phyloP scores from a whole-genome alignment of 1,140 invertebrate species.

The Heterodera schachtii region DNA sequence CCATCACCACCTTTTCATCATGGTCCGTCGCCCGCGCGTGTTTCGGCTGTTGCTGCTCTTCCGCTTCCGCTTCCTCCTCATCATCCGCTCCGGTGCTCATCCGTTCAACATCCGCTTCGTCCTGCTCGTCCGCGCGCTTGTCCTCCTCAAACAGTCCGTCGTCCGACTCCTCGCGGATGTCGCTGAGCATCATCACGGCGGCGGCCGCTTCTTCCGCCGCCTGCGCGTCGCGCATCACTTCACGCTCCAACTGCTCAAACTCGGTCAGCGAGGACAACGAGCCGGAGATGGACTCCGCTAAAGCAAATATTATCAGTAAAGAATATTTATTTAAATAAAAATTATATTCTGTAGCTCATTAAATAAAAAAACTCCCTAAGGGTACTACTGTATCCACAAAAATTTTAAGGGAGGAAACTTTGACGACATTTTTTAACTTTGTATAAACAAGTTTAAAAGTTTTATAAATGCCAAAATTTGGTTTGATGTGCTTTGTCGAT shows the following conservation, averaged over 20 bases:
- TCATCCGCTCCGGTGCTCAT: slow-evolving; percentile 24
- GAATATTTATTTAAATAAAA: too few relatives aligned
- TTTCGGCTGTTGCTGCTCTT: background rate
- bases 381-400: too few relatives aligned
- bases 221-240: slow-evolving; percentile 43
- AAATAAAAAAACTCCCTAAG: too few relatives aligned
- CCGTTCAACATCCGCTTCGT: slow-evolving; percentile 18
- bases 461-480: too few relatives aligned
- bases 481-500: too few relatives aligned
- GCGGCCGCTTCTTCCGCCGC: slow-evolving; percentile 23
- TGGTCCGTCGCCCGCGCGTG: background rate
- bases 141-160: slow-evolving; percentile 15
- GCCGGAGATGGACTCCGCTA: slow-evolving; percentile 39
- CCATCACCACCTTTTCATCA: too few relatives aligned
- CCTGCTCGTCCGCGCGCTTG: background rate
- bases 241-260: slow-evolving; percentile 58
- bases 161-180: slow-evolving; percentile 38
- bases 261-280: slow-evolving; percentile 53
- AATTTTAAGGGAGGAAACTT: too few relatives aligned
- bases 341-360: too few relatives aligned
- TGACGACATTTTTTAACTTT: too few relatives aligned
- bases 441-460: too few relatives aligned
- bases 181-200: slow-evolving; percentile 43
- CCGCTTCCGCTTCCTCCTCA: slow-evolving; percentile 27
- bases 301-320: too few relatives aligned